phyloP scores from a whole-genome alignment of 2,797 vertebrate species.

The Heliangelus exortis region DNA sequence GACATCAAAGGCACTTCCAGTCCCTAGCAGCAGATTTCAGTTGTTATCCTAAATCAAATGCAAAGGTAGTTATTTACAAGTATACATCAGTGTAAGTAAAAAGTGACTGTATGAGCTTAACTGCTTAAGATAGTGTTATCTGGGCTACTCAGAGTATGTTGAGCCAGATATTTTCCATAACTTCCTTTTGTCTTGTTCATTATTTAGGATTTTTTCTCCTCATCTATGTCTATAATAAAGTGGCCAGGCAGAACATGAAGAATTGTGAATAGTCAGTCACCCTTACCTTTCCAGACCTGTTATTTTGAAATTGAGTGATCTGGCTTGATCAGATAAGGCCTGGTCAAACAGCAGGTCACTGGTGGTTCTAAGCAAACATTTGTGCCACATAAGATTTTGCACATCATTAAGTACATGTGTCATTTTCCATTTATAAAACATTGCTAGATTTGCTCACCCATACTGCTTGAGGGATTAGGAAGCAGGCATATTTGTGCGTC shows the following conservation, averaged over 20 bases:
- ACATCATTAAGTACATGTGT: fast-evolving
- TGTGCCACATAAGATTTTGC: neutral
- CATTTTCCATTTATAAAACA: neutral
- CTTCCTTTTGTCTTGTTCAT: neutral
- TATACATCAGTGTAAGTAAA: neutral
- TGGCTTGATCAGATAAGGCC: neutral
- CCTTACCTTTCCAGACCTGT: neutral
- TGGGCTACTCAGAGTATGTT: neutral
- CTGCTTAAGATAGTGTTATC: neutral
- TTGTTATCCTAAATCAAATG: neutral
- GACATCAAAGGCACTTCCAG: neutral
- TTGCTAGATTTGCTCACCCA: neutral
- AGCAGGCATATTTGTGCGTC: neutral
- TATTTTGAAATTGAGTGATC: neutral
- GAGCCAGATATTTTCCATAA: neutral
- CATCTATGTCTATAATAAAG: neutral
- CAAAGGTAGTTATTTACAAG: neutral
- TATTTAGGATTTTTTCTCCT: neutral
- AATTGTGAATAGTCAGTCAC: neutral
- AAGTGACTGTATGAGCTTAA: neutral
- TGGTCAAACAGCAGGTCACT: neutral
- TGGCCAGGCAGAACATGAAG: fast-evolving
- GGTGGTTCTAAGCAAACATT: neutral
- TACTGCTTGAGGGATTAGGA: neutral
- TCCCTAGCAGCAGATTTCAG: neutral